Conservation (phyloP, 2,113 vertebrate genomes). For the Brienomyrus longianalis region DNA sequence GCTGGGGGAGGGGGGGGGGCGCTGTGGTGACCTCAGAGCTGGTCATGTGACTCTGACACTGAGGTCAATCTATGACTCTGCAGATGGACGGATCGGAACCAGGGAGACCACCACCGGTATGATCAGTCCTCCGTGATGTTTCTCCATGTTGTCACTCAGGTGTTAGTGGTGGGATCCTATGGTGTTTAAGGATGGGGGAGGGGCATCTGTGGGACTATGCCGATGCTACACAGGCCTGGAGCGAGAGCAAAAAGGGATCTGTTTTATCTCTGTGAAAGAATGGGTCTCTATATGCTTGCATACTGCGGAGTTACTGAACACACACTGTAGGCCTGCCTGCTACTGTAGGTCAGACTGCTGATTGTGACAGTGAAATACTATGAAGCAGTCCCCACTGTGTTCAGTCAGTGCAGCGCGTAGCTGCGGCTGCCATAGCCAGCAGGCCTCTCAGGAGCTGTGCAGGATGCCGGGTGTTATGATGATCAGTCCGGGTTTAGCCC, state of each 20-base stretch:
- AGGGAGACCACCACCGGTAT: not conserved
- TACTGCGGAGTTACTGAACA: not conserved
- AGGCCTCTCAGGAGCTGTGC: not conserved
- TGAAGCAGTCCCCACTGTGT: not conserved
- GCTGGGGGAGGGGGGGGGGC: not conserved
- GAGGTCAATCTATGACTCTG: not conserved
- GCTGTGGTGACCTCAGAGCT: not conserved
- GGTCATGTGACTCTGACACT: not conserved
- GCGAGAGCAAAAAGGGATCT: not conserved
- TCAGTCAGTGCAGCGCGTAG: not conserved
- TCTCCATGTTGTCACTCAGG: not conserved
- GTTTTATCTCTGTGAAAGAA: not conserved
- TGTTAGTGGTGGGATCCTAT: not conserved
- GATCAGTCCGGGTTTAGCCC: not conserved
- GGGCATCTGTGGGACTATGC: not conserved
- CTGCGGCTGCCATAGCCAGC: not conserved
- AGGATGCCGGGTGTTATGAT: not conserved
- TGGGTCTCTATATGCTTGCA: not conserved
- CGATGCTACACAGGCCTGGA: not conserved
- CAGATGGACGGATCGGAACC: not conserved
- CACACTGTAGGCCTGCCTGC: not conserved
- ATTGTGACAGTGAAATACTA: not conserved
- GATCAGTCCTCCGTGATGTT: not conserved
- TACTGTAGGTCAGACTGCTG: not conserved
- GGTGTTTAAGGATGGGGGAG: not conserved